Base-by-base conservation (phyloP, 2,113 vertebrate species). In the human (Homo sapiens) region DNA sequence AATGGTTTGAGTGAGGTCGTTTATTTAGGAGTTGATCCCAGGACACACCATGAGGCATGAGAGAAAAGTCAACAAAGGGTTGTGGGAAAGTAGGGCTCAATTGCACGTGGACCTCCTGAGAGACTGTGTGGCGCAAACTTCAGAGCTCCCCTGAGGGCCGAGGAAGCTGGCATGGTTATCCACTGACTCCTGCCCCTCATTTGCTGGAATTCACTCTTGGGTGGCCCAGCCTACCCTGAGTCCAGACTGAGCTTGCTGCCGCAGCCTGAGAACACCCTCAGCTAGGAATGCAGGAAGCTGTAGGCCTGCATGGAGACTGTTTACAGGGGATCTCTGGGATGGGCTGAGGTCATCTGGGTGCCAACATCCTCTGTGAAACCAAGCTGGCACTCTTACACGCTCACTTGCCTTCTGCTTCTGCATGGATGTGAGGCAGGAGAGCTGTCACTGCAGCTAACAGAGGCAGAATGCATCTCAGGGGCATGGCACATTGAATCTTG, bases 381-480 rank as follows among this genome's bases (percentile, higher is more conserved):
- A 43, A 2, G 4, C 61, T 40, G 68, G 20, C 12, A 18, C 14
- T 16, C 14, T 45, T 35, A 18, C 14, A 30, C 3, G 8, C 1
- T 50, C 45, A 57, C 30, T 43, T 66, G 64, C 32, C 68, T 73
- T 57, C 30, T 50, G 43, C 18, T 5, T 61, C n/a, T 50, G 72
- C 1, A 0, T 68, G n/a, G 18, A 2, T 35, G 18, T 16, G 5
- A 5, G 10, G 11, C 40, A 73, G 40, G 48, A 78, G 35, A 48
- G 9, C n/a, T 75, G 14, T 18, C 38, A n/a, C 9, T 45, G 45
- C 14, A 66, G 50, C 43, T 90, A 11, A 9, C 6, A 11, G 59
- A 8, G 8, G 4, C 9, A 17, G 14, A 27, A 11, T 43, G 40
- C 10, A 1, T 32, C 12, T 0, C 13, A 50, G 17, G 9, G 8